Conservation (phyloP, 2,888 invertebrate species). For the Punctoribates punctum region DNA sequence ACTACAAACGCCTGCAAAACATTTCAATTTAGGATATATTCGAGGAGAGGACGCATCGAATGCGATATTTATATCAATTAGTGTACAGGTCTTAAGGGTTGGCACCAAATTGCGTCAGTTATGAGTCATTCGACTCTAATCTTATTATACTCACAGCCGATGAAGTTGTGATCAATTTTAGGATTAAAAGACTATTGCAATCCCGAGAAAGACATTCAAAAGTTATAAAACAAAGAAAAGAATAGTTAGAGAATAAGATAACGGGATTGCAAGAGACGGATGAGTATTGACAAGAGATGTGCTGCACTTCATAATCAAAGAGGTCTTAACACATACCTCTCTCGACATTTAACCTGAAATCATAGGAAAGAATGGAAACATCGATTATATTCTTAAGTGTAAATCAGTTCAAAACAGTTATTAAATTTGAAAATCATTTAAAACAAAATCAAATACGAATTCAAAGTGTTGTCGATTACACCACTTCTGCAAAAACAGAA, state of each 20-base stretch:
- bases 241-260: background rate
- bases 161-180: background rate
- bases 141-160: background rate
- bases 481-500: conserved; percentile 21
- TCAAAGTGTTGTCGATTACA: conserved; percentile 14
- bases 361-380: conserved; percentile 3
- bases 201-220: conserved; percentile 8
- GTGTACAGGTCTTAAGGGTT: conserved; percentile 23
- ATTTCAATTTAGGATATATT: background rate
- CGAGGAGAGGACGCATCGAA: background rate
- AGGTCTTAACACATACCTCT: conserved; percentile 32
- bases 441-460: conserved; percentile 14
- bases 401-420: background rate
- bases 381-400: background rate
- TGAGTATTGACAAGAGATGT: background rate
- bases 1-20: conserved; percentile 61
- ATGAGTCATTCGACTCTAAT: background rate
- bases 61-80: background rate
- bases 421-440: background rate
- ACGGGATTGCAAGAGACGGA: conserved; percentile 7
- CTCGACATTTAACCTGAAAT: conserved; percentile 13
- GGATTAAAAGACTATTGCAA: background rate
- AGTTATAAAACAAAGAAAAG: conserved; percentile 9
- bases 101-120: conserved; percentile 33
- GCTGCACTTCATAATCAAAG: conserved; percentile 11